Conservation (phyloP, 2,888 invertebrate species). For the Agrochola macilenta region DNA sequence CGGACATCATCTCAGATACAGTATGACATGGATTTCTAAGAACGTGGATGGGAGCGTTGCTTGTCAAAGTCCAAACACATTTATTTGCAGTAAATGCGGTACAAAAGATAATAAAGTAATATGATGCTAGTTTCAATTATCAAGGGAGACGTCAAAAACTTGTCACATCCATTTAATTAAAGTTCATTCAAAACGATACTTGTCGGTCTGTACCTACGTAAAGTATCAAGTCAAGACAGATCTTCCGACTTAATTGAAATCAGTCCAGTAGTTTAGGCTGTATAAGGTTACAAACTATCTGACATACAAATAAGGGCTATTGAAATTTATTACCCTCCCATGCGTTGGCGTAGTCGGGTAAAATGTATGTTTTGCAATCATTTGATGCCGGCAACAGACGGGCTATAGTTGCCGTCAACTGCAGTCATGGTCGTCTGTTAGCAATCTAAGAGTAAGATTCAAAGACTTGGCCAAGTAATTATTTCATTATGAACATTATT, state of each 20-base stretch:
- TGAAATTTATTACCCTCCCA: not conserved
- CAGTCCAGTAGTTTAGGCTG: not conserved
- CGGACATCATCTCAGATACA: not conserved
- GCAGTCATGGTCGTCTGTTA: not conserved
- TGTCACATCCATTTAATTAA: not conserved
- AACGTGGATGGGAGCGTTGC: no score
- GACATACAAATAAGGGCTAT: not conserved
- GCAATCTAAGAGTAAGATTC: not conserved
- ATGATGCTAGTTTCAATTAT: no score
- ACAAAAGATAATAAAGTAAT: no score
- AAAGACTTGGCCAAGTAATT: no score
- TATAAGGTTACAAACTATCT: not conserved
- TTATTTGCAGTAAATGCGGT: no score
- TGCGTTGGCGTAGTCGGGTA: constrained; percentile 13
- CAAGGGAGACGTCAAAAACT: not conserved
- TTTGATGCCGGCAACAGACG: not conserved
- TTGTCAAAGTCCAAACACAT: no score
- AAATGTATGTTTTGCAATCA: constrained; percentile 33
- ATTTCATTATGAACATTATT: no score
- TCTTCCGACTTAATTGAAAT: not conserved
- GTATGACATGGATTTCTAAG: not conserved
- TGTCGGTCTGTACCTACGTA: not conserved
- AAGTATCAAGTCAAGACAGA: no score
- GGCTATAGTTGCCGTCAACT: not conserved
- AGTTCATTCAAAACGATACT: not conserved